These are phyloP conservation scores for Sarcophaga peregrina DNA, from an alignment of 1,140 invertebrate genomes.

Conservation along the genomic window DNA sequence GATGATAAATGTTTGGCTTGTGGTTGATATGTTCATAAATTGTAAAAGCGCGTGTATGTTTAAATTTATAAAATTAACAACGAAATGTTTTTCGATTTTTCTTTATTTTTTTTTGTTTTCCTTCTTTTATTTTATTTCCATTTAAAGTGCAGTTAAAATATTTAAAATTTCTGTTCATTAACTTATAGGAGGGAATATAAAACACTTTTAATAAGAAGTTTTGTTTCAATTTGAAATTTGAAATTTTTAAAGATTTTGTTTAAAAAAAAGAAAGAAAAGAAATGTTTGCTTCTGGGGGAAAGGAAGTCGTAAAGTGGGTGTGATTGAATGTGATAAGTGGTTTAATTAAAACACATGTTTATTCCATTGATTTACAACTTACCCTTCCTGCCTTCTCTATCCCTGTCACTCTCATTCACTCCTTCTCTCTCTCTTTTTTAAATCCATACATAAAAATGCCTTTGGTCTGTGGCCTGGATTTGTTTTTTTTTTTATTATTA, in stretches of 20 bases:
- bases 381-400: not conserved
- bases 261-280: no score
- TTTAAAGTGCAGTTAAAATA: slow-evolving; percentile 40
- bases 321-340: slow-evolving; percentile 41
- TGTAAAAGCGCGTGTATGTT: not conserved
- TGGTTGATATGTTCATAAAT: slow-evolving; percentile 30
- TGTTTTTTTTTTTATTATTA: no score
- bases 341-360: slow-evolving; percentile 39
- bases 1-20: slow-evolving; percentile 38
- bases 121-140: no score
- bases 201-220: slow-evolving; percentile 33
- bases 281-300: not conserved
- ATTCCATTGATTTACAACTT: slow-evolving; percentile 40
- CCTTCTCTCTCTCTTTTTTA: no score
- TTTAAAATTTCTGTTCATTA: slow-evolving; percentile 22
- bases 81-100: not conserved
- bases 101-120: not conserved
- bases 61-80: not conserved
- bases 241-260: not conserved
- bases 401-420: no score
- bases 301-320: slow-evolving; percentile 36
- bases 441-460: not conserved
- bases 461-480: slow-evolving; percentile 21
- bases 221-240: not conserved
- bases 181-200: not conserved